phyloP scores from a whole-genome alignment of 2,888 invertebrate genomes.

The Cyclophora punctaria region DNA sequence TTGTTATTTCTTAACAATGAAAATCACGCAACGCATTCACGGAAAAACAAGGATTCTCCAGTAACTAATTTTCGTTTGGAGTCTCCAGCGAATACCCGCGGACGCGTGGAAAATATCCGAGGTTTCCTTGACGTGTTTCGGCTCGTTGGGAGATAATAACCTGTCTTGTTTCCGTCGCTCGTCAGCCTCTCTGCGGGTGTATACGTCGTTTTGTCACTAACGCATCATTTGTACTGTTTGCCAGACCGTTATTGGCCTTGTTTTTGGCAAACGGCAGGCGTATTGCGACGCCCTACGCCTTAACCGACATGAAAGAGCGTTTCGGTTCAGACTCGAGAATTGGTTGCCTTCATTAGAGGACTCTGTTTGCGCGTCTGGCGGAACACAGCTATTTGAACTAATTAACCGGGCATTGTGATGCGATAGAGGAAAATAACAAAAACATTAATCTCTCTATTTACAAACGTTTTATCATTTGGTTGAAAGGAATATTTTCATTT shows the following conservation, averaged over 20 bases:
- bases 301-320: conserved; percentile 60
- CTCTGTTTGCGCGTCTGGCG: conserved; percentile 70
- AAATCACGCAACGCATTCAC: conserved; percentile 67
- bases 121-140: conserved; percentile 58
- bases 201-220: conserved; percentile 63
- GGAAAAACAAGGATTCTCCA: conserved; percentile 65
- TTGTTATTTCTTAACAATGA: conserved; percentile 70
- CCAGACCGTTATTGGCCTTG: conserved; percentile 69
- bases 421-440: conserved; percentile 53
- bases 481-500: conserved; percentile 25
- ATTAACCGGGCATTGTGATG: conserved; percentile 65
- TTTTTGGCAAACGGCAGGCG: conserved; percentile 65
- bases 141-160: conserved; percentile 66
- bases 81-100: conserved; percentile 68
- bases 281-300: conserved; percentile 55
- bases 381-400: conserved; percentile 68
- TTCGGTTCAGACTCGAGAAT: conserved; percentile 55
- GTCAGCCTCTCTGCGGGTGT: conserved; percentile 50
- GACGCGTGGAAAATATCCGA: conserved; percentile 72
- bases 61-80: conserved; percentile 72
- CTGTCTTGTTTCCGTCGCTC: conserved; percentile 66
- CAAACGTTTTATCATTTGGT: conserved; percentile 28
- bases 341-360: conserved; percentile 67
- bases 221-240: conserved; percentile 71
- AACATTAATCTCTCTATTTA: conserved; percentile 40